Evolutionary conservation across 2,888 invertebrate genomes (phyloP), one percentile per base, ranked within the genome.

Genomic region (Gastrophysa polygoni): DNA sequence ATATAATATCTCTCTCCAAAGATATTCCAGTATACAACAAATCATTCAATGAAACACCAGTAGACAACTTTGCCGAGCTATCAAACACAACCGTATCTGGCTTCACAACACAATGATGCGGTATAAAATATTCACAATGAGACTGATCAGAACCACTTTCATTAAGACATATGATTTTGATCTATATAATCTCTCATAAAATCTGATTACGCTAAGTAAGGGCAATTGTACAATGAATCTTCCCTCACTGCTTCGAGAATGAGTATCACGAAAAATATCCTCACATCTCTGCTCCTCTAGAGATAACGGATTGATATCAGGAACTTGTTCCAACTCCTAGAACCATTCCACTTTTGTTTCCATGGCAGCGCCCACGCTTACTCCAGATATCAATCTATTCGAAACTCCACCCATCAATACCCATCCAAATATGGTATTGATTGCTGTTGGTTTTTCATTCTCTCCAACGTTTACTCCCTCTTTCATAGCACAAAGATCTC

Each of bases 1-100:
- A 54, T 20, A 68, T 51, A 17, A 68, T 21, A 56, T 60, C 61
- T 14, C 59, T 51, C 29, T 69, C 67, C 16, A 68, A 55, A 8
- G 46, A 52, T 8, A 64, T 63, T 11, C 67, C 68, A 24, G 51
- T 48, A 7, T 46, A n/a, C 38, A 55, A 24, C 14, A 38, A n/a
- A 29, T 65, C 59, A 46, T 65, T 65, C 10, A 63, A 17, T 17
- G 62, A 59, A 11, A 32, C 11, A 10, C 63, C 59, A 11, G 55
- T 57, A 6, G 52, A 29, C 1, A 57, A 49, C 34, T 43, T 44
- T n/a, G 48, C 50, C 28, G 47, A 46, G 4, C 24, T 63, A 32
- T 63, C 47, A 49, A 61, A 61, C 2, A 61, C 61, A 2, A 20
- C 8, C 46, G 49, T 49, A 5, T 59, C 65, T 32, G 29, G 10